Base-by-base conservation (phyloP, 2,113 vertebrate genomes). In the Astatotilapia flaviijosephi region DNA sequence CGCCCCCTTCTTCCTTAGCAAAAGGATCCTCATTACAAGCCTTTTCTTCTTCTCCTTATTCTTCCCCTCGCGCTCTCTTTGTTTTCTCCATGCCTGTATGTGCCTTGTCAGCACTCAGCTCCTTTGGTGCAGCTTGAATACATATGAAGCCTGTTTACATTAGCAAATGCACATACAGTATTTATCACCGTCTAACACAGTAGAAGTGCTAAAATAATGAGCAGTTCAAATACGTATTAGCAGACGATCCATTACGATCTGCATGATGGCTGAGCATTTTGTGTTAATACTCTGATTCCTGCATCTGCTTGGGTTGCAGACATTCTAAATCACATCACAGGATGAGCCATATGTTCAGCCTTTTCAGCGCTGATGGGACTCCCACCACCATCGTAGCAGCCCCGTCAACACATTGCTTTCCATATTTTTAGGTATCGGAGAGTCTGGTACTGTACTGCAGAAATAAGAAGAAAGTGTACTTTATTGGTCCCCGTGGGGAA, bases 11-110 rank as follows among this genome's bases (percentile, higher is more conserved):
- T 92, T 79, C 83, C 83, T 80, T 31, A 11, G 88, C 93, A 90
- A 91, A 92, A 92, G 83, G 49, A 82, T 84, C 77, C 68, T 95
- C 87, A 91, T 94, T 92, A 94, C 81, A 92, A 88, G 88, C 88
- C 79, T 62, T 90, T 83, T 89, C 83, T 83, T 40, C 80, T 81
- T 89, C 82, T 90, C 37, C 79, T 85, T 37, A 77, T 77, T 77
- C 73, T 88, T 82, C 81, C n/a, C 28, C 47, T 65, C 51, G 19
- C 84, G 26, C 45, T 51, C 53, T 37, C 73, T 88, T 60, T 86
- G 40, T 91, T 81, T 90, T 80, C 84, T 37, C 70, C 62, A 40
- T 47, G 84, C 49, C 68, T 77, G 40, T 28, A 49, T 89, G 80
- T 91, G 93, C 89, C 23, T 88, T 87, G 86, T 94, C 92, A 94